Evolutionary conservation across 92 coral and sea anemone species (phyloP).

Genomic region (Epizoanthus fatuus): DNA sequence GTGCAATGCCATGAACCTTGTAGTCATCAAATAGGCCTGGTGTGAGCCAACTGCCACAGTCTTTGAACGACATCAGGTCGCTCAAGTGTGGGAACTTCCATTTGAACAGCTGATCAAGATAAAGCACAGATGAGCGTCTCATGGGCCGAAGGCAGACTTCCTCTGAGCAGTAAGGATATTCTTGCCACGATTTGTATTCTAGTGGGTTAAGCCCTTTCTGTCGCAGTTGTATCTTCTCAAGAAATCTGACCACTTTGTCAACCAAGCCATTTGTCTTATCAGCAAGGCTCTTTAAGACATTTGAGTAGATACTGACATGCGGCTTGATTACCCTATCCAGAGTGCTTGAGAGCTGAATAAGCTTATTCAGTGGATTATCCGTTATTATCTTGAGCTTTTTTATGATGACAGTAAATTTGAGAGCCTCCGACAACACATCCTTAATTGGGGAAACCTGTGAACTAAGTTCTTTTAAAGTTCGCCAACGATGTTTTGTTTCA

Average conservation of each 20-base stretch:
- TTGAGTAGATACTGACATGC: constrained; percentile 54
- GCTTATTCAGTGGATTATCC: constrained; percentile 50
- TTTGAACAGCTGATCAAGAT: constrained; percentile 61
- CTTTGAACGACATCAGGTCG: constrained; percentile 77
- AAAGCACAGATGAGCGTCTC: constrained; percentile 70
- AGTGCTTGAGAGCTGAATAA: constrained; percentile 53
- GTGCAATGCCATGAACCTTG: constrained; percentile 77
- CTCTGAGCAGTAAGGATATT: constrained; percentile 73
- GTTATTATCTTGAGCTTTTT: constrained; percentile 47
- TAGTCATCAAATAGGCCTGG: constrained; percentile 89
- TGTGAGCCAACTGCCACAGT: constrained; percentile 73
- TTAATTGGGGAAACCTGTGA: too few species aligned
- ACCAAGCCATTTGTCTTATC: constrained; percentile 70
- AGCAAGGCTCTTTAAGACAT: constrained; percentile 45
- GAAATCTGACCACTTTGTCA: constrained; percentile 68
- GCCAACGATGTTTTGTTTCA: too few species aligned
- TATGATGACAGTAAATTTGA: too few species aligned
- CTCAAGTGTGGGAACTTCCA: constrained; percentile 91
- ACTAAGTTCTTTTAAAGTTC: too few species aligned
- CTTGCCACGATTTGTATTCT: constrained; percentile 70
- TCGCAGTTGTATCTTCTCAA: constrained; percentile 69
- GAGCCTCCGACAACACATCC: too few species aligned
- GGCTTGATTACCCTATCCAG: constrained; percentile 62
- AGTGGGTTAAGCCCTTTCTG: constrained; percentile 77
- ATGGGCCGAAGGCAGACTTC: constrained; percentile 78